Conservation (phyloP, 2,113 vertebrate species). For the Melospiza georgiana region DNA sequence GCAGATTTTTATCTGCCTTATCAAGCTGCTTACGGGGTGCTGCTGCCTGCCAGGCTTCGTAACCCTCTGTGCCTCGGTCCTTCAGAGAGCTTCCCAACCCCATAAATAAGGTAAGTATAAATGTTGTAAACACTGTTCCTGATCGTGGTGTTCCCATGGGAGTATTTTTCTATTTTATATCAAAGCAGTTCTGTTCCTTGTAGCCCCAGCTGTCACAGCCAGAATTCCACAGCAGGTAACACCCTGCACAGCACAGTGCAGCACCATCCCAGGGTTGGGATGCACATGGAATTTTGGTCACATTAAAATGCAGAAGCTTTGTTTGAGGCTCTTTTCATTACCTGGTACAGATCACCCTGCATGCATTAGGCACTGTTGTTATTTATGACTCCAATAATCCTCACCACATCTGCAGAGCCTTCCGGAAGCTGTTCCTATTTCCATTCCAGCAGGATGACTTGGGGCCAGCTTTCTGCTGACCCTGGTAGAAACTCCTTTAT, state of each 20-base stretch:
- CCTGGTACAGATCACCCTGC: not conserved
- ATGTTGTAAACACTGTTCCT: not conserved
- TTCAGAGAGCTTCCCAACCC: not conserved
- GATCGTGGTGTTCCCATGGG: not conserved
- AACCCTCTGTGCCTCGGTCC: not conserved
- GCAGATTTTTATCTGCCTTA: slow-evolving; percentile 57
- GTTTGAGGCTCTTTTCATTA: slow-evolving; percentile 50
- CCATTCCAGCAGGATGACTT: slow-evolving; percentile 40
- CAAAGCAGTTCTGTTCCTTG: not conserved
- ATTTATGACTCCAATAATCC: slow-evolving; percentile 34
- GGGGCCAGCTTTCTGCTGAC: slow-evolving; percentile 55
- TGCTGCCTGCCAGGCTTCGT: not conserved
- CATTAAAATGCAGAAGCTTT: slow-evolving; percentile 31
- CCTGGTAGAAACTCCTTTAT: slow-evolving; percentile 20
- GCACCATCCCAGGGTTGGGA: not conserved
- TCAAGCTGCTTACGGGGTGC: not conserved
- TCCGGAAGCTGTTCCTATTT: slow-evolving; percentile 16
- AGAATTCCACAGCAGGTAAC: not conserved
- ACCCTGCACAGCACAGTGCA: not conserved
- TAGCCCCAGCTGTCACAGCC: not conserved
- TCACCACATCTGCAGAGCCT: not conserved
- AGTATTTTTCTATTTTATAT: not conserved
- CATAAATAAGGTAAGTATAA: not conserved
- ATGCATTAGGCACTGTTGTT: not conserved
- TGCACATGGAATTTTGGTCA: not conserved